Evolutionary conservation across 2,888 invertebrate species (phyloP).

Genomic region (Hoplodrina ambigua): DNA sequence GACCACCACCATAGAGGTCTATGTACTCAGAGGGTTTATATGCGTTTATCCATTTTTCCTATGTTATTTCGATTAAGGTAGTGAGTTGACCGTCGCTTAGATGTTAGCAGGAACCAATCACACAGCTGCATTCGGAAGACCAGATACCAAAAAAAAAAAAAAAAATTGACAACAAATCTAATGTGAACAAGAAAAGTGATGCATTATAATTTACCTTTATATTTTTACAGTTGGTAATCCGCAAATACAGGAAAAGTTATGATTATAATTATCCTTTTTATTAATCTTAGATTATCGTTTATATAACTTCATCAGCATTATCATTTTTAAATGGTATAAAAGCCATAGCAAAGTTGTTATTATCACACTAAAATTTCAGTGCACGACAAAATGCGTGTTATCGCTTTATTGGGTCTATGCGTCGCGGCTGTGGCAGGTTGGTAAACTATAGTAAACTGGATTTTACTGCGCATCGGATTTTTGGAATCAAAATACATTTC

Average conservation of each 20-base stretch:
- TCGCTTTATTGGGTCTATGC: slow-evolving; percentile 27
- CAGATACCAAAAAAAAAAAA: no score
- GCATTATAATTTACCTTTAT: neutral
- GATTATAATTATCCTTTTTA: neutral
- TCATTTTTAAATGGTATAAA: slow-evolving; percentile 15
- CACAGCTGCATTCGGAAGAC: no score
- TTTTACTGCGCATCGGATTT: neutral
- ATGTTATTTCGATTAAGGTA: no score
- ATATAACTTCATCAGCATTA: neutral
- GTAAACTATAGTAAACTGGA: slow-evolving; percentile 59
- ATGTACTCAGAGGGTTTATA: no score
- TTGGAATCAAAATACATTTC: neutral
- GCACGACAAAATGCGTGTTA: slow-evolving; percentile 19
- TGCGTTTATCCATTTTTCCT: no score
- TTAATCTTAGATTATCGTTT: neutral
- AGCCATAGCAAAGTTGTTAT: neutral
- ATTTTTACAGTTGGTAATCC: neutral
- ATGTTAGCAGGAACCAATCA: no score
- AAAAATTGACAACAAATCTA: no score
- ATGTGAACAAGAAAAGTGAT: no score
- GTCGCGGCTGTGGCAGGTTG: slow-evolving; percentile 71
- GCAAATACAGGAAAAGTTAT: neutral
- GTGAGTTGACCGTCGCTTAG: no score
- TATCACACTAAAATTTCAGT: neutral
- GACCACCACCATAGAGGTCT: no score